Percentiles rank a stretch among this genome's conserved stretches.
Evolutionary conservation across 1,140 invertebrate genomes (phyloP).

Genomic region (Physella acuta): DNA sequence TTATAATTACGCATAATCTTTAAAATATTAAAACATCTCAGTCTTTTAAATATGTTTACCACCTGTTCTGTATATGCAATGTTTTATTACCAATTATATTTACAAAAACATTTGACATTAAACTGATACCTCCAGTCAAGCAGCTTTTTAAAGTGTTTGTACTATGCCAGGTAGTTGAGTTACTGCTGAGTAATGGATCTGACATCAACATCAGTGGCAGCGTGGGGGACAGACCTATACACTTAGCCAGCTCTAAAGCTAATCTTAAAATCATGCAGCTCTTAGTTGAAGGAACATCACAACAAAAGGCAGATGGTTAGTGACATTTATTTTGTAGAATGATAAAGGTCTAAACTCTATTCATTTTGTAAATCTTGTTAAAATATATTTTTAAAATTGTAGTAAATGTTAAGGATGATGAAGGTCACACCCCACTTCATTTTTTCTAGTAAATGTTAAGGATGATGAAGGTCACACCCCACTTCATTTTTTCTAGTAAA

Average conservation of each 20-base stretch:
- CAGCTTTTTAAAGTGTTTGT: neutral
- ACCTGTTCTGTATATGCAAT: too few relatives aligned
- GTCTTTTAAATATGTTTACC: too few relatives aligned
- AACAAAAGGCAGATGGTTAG: slow-evolving; percentile 23
- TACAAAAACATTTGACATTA: too few relatives aligned
- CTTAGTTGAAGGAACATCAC: slow-evolving; percentile 50
- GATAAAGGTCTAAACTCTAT: slow-evolving; percentile 61
- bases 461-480: slow-evolving; percentile 62
- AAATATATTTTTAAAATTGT: too few relatives aligned
- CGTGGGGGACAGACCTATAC: slow-evolving; percentile 61
- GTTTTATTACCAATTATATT: too few relatives aligned
- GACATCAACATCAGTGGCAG: slow-evolving; percentile 61
- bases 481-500: slow-evolving; percentile 63
- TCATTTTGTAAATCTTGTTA: slow-evolving; percentile 62
- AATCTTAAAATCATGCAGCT: slow-evolving; percentile 57
- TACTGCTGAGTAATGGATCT: slow-evolving; percentile 56
- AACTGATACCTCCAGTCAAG: too few relatives aligned
- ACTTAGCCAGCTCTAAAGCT: slow-evolving; percentile 60
- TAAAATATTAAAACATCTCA: too few relatives aligned
- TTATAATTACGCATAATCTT: too few relatives aligned
- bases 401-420: slow-evolving; percentile 60
- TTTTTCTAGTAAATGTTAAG: slow-evolving; percentile 59
- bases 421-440: slow-evolving; percentile 61
- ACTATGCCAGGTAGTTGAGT: slow-evolving; percentile 55
- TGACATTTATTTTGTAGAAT: slow-evolving; percentile 36